Conservation (phyloP, 2,113 vertebrate genomes). For the Alethe diademata region DNA sequence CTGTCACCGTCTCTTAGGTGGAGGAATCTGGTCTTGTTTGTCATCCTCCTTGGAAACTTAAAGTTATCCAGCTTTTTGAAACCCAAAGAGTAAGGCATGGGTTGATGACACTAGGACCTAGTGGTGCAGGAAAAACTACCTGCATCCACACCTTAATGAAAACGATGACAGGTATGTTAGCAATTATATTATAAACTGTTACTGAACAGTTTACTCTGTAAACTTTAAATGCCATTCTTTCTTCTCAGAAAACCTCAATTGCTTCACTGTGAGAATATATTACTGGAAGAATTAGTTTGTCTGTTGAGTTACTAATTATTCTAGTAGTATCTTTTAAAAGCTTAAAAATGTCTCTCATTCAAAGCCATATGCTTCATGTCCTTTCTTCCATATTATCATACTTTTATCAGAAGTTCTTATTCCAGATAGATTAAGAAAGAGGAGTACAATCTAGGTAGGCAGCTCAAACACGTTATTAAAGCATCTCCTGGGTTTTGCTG, state of each 20-base stretch:
- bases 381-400: not conserved
- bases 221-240: not conserved
- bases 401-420: not conserved
- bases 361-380: not conserved
- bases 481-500: not conserved
- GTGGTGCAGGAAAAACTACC: constrained; percentile 91
- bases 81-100: constrained; percentile 92
- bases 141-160: constrained; percentile 93
- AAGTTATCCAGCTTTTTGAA: constrained; percentile 94
- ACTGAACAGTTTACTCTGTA: not conserved
- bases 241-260: not conserved
- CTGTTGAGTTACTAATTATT: not conserved
- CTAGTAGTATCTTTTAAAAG: not conserved
- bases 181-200: not conserved
- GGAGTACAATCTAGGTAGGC: not conserved
- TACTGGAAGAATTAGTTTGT: not conserved
- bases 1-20: constrained; percentile 75
- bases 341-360: not conserved
- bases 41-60: constrained; percentile 93
- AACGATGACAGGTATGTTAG: constrained; percentile 86
- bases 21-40: constrained; percentile 87
- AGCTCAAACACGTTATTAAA: not conserved
- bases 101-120: constrained; percentile 94
- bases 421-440: not conserved
- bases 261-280: not conserved